These are phyloP conservation scores for Sigmodon hispidus DNA, from an alignment of 2,113 vertebrate genomes.

Conservation along the genomic window DNA sequence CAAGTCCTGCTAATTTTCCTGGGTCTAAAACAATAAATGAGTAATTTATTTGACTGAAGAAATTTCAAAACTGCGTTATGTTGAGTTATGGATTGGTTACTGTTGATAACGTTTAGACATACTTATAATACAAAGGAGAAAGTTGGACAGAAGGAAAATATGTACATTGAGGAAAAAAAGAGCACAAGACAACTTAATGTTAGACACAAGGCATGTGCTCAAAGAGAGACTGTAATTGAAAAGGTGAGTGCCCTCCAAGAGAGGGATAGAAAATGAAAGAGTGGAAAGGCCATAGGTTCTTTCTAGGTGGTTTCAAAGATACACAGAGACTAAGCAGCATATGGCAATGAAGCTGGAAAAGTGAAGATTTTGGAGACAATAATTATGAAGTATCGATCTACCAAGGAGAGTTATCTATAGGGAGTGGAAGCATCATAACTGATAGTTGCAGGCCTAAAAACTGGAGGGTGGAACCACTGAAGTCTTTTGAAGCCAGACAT, in stretches of 20 bases:
- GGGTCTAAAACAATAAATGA: background rate
- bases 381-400: background rate
- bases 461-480: no score
- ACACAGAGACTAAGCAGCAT: background rate
- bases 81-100: background rate
- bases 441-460: no score
- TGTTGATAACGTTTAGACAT: background rate
- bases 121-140: background rate
- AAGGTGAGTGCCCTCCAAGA: background rate
- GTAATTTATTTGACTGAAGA: background rate
- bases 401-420: background rate
- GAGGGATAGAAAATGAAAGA: background rate
- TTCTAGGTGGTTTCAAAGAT: background rate
- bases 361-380: background rate
- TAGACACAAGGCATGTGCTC: background rate
- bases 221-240: background rate
- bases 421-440: background rate
- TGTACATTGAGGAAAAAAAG: background rate
- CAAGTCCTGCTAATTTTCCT: background rate
- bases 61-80: background rate
- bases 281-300: background rate
- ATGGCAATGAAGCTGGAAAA: background rate
- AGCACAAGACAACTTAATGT: background rate
- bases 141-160: background rate
- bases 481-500: background rate